These are phyloP conservation scores for Philaethria dido DNA, from an alignment of 2,888 invertebrate species.

Conservation along the genomic window DNA sequence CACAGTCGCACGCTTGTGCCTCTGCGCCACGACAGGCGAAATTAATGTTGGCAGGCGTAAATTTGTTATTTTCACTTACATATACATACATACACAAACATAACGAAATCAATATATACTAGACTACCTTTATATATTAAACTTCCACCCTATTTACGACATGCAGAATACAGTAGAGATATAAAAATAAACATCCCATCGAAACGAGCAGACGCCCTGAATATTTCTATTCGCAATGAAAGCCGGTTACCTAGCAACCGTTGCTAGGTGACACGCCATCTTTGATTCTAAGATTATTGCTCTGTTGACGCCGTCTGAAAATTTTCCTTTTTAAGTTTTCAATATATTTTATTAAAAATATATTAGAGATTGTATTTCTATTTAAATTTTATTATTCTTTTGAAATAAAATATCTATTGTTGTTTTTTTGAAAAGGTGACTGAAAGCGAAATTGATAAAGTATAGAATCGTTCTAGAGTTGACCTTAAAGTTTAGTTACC, in stretches of 20 bases:
- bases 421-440: too few species aligned
- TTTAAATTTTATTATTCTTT: neutral
- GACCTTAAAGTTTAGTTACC: too few species aligned
- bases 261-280: slow-evolving; percentile 40
- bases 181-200: slow-evolving; percentile 11
- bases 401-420: neutral
- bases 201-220: slow-evolving; percentile 18
- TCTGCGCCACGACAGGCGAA: too few species aligned
- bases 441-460: too few species aligned
- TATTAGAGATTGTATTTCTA: neutral
- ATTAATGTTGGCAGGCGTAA: too few species aligned
- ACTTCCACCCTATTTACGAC: neutral
- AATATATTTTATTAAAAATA: neutral
- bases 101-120: neutral
- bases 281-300: slow-evolving; percentile 35
- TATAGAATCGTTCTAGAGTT: too few species aligned
- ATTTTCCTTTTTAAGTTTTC: neutral
- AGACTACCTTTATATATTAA: neutral
- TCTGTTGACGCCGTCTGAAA: slow-evolving; percentile 22
- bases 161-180: neutral
- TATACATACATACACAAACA: neutral
- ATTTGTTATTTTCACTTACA: neutral
- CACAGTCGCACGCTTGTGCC: too few species aligned
- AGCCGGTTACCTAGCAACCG: slow-evolving; percentile 36
- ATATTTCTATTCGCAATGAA: slow-evolving; percentile 16